phyloP scores from a whole-genome alignment of 2,113 vertebrate genomes.

The Meles meles region DNA sequence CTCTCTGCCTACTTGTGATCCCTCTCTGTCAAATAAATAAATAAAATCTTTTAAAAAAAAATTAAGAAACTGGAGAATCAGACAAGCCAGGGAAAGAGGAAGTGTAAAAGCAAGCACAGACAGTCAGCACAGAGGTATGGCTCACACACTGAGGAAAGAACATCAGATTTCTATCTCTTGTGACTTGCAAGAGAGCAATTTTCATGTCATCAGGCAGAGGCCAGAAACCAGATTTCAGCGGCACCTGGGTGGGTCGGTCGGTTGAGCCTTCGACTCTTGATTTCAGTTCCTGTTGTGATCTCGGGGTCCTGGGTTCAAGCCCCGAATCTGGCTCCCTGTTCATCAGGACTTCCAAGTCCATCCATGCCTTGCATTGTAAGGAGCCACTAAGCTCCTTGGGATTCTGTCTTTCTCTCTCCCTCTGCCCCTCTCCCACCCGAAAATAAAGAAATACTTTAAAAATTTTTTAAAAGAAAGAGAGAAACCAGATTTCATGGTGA shows the following conservation, averaged over 20 bases:
- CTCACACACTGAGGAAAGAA: not conserved
- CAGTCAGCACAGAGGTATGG: not conserved
- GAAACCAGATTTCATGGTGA: not conserved
- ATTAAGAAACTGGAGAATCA: not conserved
- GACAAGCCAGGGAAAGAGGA: not conserved
- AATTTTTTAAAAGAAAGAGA: not conserved
- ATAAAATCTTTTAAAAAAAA: no score
- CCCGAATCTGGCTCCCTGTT: no score
- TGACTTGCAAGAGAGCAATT: not conserved
- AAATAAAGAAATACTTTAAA: not conserved
- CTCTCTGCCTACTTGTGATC: no score
- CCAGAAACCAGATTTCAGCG: not conserved
- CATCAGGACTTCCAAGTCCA: not conserved
- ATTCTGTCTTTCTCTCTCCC: not conserved
- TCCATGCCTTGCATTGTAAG: no score
- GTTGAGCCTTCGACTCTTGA: not conserved
- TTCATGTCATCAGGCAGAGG: not conserved
- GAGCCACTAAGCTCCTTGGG: not conserved
- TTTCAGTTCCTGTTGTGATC: not conserved
- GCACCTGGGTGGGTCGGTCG: no score
- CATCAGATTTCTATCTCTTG: not conserved
- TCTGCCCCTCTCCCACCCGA: not conserved
- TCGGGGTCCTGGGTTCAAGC: not conserved
- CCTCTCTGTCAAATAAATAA: no score
- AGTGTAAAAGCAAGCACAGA: fast-evolving